These are phyloP conservation scores for Chelmon rostratus DNA, from an alignment of 2,797 vertebrate genomes.

Conservation along the genomic window DNA sequence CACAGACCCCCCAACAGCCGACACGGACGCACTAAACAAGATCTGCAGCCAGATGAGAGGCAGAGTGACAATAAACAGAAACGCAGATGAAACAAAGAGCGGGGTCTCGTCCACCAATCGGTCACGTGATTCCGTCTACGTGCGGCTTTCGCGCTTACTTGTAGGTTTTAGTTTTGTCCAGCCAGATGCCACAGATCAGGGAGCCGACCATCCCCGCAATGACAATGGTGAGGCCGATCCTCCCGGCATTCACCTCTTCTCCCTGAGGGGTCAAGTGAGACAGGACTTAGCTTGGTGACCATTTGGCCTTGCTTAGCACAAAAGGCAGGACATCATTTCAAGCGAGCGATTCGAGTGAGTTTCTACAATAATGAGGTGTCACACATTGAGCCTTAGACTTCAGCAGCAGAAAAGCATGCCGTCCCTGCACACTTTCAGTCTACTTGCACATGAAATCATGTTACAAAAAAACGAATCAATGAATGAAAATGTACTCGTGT, in stretches of 20 bases:
- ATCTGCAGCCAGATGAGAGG: conserved; percentile 2
- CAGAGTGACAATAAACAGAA: conserved; percentile 26
- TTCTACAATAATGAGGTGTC: not conserved
- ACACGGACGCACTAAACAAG: conserved; percentile 34
- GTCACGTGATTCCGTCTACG: not conserved
- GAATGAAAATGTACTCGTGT: not conserved
- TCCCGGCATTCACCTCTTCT: conserved; percentile 95
- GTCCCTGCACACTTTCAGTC: not conserved
- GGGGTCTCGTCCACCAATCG: not conserved
- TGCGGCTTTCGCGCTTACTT: conserved; percentile 87
- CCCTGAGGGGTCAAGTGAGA: conserved; percentile 81
- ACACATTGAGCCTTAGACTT: too few species aligned
- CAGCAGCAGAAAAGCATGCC: too few species aligned
- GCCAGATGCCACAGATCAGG: conserved; percentile 94
- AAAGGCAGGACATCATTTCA: not conserved
- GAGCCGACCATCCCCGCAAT: conserved; percentile 94
- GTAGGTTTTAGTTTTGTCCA: conserved; percentile 96
- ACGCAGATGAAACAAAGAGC: not conserved
- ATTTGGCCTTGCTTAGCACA: not conserved
- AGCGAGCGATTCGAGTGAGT: not conserved
- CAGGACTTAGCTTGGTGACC: not conserved
- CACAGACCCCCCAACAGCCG: conserved; percentile 8
- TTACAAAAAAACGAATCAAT: not conserved
- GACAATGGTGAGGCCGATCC: conserved; percentile 95
- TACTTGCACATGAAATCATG: not conserved